Evolutionary conservation across 2,888 invertebrate species (phyloP).

Genomic region (Strigamia transsilvanica): DNA sequence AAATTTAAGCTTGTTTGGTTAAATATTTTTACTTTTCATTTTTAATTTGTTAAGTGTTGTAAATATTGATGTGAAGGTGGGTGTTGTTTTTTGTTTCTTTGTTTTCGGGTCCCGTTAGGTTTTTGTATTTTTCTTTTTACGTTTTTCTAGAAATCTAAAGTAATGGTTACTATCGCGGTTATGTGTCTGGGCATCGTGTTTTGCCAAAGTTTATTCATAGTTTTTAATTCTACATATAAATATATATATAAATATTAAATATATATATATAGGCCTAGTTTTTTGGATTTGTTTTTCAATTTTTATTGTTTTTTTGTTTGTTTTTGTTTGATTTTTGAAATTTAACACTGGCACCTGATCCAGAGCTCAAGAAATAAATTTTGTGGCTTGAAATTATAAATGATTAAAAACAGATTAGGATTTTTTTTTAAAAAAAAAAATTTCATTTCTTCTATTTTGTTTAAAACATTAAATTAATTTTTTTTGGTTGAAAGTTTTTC

Average conservation of each 20-base stretch:
- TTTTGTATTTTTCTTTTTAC: too few species aligned
- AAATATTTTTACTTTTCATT: neutral
- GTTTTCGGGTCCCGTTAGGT: too few species aligned
- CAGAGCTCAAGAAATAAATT: constrained; percentile 34
- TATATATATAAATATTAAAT: neutral
- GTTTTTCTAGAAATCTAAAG: too few species aligned
- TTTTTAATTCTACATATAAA: too few species aligned
- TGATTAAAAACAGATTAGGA: constrained; percentile 1
- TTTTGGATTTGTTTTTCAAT: neutral
- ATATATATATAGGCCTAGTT: neutral
- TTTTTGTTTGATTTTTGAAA: neutral
- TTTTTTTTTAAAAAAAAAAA: neutral
- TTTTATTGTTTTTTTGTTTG: neutral
- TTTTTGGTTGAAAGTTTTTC: neutral
- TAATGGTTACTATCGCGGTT: too few species aligned
- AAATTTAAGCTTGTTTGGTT: neutral
- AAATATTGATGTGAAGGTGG: too few species aligned
- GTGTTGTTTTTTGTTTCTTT: too few species aligned
- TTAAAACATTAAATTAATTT: neutral
- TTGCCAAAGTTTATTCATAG: too few species aligned
- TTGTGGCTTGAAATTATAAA: constrained; percentile 27
- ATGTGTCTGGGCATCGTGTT: too few species aligned
- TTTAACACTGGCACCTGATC: constrained; percentile 34
- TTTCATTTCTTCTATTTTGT: neutral
- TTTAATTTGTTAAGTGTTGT: neutral